Base-by-base conservation (phyloP, 2,113 vertebrate species). In the Prinia subflava region DNA sequence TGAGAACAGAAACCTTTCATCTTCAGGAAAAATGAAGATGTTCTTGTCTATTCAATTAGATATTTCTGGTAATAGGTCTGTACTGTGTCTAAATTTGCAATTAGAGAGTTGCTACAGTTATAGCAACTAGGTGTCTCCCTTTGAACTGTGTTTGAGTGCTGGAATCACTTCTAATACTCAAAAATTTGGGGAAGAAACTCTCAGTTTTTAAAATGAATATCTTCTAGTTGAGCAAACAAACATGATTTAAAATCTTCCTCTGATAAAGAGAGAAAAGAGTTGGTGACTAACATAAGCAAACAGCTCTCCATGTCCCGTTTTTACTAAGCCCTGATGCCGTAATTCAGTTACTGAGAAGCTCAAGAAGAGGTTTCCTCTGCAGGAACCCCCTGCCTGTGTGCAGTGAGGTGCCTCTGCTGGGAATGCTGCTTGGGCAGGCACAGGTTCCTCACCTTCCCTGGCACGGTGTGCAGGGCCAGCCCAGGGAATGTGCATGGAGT, bases 401-500 rank as follows among this genome's bases (percentile, higher is more conserved):
- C 35, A 59, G 44, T 13, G 74, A 57, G 49, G 13, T 24, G 7
- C 25, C 47, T 71, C 23, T 42, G 60, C n/a, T 46, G 41, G 71
- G 41, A 24, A 5, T 22, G 70, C 47, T 33, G 50, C 10, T 46
- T 53, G 56, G 33, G 37, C 46, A 67, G 68, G 11, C 3, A 1
- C 8, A 4, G 0, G 2, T 22, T 75, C 22, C 57, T 64, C 63
- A 0, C 15, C 12, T 56, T 53, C 57, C 49, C 24, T 65, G 42
- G 35, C 10, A 3, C 4, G 2, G 12, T 20, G 24, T 55, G 46
- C 46, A 24, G 56, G 14, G 18, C 53, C 59, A n/a, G 37, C 30
- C 0, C 0, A 92, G 59, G 9, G 17, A 35, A 35, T 30, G 31
- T 25, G 10, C 0, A 1, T 3, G 19, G 23, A 49, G 9, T n/a